These are phyloP conservation scores for Odocoileus hemionus DNA, from an alignment of 2,113 vertebrate genomes.

Conservation along the genomic window DNA sequence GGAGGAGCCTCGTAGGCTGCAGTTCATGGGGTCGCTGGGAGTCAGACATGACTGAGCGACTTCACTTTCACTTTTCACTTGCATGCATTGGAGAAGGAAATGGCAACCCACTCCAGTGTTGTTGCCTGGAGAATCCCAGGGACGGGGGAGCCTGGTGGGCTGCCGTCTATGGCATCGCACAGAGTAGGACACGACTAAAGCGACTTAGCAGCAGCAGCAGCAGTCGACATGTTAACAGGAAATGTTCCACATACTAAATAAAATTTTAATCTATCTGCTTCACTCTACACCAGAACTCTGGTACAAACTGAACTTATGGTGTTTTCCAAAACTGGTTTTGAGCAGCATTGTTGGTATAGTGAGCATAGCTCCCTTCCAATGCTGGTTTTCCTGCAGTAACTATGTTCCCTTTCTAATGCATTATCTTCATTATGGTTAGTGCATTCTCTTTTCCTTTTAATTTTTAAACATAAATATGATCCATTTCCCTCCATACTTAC, in stretches of 20 bases:
- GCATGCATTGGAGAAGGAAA: too few relatives aligned
- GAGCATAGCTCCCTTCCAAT: conserved; percentile 86
- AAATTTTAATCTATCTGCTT: neutral
- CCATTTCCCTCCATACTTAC: neutral
- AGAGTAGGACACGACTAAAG: too few relatives aligned
- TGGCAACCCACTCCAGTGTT: too few relatives aligned
- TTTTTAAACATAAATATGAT: neutral
- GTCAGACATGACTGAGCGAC: too few relatives aligned
- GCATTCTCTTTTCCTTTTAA: neutral
- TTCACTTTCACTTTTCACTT: too few relatives aligned
- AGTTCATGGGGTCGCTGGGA: too few relatives aligned
- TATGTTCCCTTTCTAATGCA: neutral
- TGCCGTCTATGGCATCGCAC: too few relatives aligned
- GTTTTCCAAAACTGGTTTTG: neutral
- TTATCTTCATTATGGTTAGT: neutral
- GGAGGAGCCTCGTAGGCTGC: too few relatives aligned
- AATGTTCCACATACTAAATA: neutral
- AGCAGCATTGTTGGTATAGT: conserved; percentile 81
- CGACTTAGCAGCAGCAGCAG: too few relatives aligned
- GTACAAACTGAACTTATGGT: neutral
- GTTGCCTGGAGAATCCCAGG: too few relatives aligned
- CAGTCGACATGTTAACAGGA: neutral
- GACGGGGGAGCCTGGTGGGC: too few relatives aligned
- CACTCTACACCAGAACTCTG: neutral
- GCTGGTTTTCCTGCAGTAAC: neutral